Percentiles rank a stretch among this genome's conserved stretches.
phyloP scores from a whole-genome alignment of 2,888 invertebrate species.

The Plebejus anna region DNA sequence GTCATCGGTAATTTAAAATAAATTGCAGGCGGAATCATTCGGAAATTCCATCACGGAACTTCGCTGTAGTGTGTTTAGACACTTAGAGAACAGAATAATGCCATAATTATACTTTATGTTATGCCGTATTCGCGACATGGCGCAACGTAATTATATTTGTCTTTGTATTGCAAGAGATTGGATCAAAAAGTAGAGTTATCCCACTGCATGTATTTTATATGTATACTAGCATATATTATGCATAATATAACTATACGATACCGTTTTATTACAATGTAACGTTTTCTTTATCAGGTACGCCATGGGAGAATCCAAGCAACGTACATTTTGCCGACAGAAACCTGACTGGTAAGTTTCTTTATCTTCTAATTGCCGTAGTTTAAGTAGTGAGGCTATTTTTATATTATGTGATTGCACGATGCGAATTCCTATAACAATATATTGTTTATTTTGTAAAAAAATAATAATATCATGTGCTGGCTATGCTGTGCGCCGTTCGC shows the following conservation, averaged over 20 bases:
- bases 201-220: too few species aligned
- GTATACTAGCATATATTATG: background rate
- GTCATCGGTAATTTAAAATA: too few species aligned
- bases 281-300: conserved; percentile 31
- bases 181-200: too few species aligned
- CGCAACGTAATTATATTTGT: too few species aligned
- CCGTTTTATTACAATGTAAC: background rate
- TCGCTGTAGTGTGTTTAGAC: too few species aligned
- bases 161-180: too few species aligned
- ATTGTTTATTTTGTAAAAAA: conserved; percentile 30
- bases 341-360: conserved; percentile 41
- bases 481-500: conserved; percentile 43
- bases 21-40: too few species aligned
- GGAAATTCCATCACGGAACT: too few species aligned
- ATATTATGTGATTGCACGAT: conserved; percentile 41
- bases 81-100: background rate
- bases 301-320: conserved; percentile 6
- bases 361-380: conserved; percentile 21
- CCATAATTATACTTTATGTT: too few species aligned
- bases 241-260: background rate
- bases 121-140: too few species aligned
- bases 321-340: background rate
- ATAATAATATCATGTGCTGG: conserved; percentile 40
- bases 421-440: conserved; percentile 43
- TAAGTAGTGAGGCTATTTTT: conserved; percentile 35